These are phyloP conservation scores for Paragorgia papillata DNA, from an alignment of 92 coral and sea anemone species.

Conservation along the genomic window DNA sequence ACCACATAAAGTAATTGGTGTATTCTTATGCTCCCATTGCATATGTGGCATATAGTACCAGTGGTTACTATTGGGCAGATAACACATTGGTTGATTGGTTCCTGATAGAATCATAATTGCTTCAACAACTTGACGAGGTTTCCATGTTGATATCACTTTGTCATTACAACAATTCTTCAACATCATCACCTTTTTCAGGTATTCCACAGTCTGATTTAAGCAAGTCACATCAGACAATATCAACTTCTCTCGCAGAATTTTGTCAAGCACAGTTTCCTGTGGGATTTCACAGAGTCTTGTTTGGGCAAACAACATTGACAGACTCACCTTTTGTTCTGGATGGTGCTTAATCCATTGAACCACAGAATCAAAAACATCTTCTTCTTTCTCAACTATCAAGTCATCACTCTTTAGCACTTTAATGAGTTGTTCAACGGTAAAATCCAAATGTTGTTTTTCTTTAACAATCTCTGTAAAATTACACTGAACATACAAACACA, in stretches of 20 bases:
- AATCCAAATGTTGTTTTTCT: conserved; percentile 9
- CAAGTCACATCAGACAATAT: conserved; percentile 13
- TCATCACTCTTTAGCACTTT: conserved; percentile 31
- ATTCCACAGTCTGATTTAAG: conserved; percentile 5
- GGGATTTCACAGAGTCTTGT: conserved; percentile 32
- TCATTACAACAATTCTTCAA: conserved; percentile 9
- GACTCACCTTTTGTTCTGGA: not conserved
- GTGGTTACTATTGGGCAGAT: not conserved
- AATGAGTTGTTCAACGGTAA: conserved; percentile 21
- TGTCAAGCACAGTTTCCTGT: conserved; percentile 8
- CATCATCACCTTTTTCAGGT: conserved; percentile 31
- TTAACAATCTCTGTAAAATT: conserved; percentile 24
- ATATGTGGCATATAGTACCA: conserved; percentile 40
- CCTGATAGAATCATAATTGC: conserved; percentile 35
- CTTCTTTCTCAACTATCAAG: conserved; percentile 33
- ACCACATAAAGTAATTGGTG: conserved; percentile 27
- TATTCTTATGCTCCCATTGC: conserved; percentile 45
- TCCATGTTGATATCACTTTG: conserved; percentile 13
- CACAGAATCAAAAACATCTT: conserved; percentile 29
- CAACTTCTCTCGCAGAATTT: conserved; percentile 28
- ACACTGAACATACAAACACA: conserved; percentile 8
- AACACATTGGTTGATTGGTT: conserved; percentile 31
- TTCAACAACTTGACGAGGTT: conserved; percentile 31
- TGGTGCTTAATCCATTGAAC: conserved; percentile 25
- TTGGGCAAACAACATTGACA: conserved; percentile 11